Evolutionary conservation across 2,797 vertebrate species (phyloP), one percentile per base, ranked within the genome.

Genomic region (Brotula barbata): DNA sequence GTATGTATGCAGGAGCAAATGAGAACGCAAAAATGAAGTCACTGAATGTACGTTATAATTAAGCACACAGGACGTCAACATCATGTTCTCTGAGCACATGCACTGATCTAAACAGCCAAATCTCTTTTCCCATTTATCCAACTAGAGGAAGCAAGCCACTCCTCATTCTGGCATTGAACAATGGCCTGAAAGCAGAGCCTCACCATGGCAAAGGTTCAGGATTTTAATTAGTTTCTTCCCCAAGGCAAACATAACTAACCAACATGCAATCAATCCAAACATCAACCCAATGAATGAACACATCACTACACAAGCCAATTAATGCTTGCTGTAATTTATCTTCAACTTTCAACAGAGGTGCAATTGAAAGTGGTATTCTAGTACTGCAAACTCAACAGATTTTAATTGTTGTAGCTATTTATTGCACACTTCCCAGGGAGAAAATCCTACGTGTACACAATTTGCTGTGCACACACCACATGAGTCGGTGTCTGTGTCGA

Each of bases 141-240:
- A 20, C 47, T 53, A 19, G 64, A 64, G 51, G 76, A 64, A 4
- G 34, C 36, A 36, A 62, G 54, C 43, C 54, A 53, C 61, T 62
- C 56, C 62, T 73, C 23, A 34, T 66, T 81, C 77, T 71, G 64
- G 64, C 65, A 70, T 36, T 44, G 58, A 75, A 78, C 55, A 68
- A 51, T 78, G 66, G 72, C 62, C 76, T 71, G 64, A 81, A 71
- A 70, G 67, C 45, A 2, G 13, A 41, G 39, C 33, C 69, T 64
- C 49, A 15, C 57, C 23, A 19, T 85, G 73, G 82, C 81, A 65
- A 72, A 75, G 61, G 73, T 77, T 88, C 76, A 84, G 78, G 42
- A 80, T 83, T 85, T 84, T 85, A 88, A 89, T 89, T 85, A 81
- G 79, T 71, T 71, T 80, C 76, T 78, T 76, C 59, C 80, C 78